phyloP scores from a whole-genome alignment of 2,888 invertebrate species.

The Hoplodrina blanda region DNA sequence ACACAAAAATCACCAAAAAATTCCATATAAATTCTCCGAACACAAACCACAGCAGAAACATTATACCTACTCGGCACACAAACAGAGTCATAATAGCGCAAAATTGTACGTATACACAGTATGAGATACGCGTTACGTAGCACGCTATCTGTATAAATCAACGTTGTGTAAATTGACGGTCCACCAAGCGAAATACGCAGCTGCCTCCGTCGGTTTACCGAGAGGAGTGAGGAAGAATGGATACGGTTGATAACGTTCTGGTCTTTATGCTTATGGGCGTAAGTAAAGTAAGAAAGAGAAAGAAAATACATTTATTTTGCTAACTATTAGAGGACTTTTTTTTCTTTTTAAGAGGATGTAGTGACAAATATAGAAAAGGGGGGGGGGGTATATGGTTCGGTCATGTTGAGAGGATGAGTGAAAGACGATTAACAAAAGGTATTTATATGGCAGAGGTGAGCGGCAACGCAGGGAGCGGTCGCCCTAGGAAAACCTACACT shows the following conservation, averaged over 20 bases:
- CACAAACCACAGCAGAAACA: conserved; percentile 29
- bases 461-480: too few relatives aligned
- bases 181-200: conserved; percentile 75
- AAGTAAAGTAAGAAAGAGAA: too few relatives aligned
- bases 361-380: too few relatives aligned
- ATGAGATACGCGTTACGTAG: conserved; percentile 67
- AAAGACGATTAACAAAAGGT: too few relatives aligned
- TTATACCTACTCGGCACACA: conserved; percentile 33
- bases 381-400: too few relatives aligned
- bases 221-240: conserved; percentile 29
- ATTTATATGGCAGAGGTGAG: too few relatives aligned
- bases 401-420: too few relatives aligned
- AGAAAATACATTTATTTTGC: too few relatives aligned
- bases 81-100: conserved; percentile 61
- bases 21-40: background rate
- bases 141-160: conserved; percentile 73
- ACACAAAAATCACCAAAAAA: background rate
- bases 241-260: conserved; percentile 34
- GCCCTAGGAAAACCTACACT: too few relatives aligned
- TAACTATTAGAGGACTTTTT: too few relatives aligned
- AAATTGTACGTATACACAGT: conserved; percentile 60
- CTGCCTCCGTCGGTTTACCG: conserved; percentile 69
- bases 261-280: too few relatives aligned
- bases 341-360: too few relatives aligned
- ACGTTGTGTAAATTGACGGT: conserved; percentile 76